Evolutionary conservation across 2,113 vertebrate species (phyloP).

Genomic region (Cynoglossus semilaevis): DNA sequence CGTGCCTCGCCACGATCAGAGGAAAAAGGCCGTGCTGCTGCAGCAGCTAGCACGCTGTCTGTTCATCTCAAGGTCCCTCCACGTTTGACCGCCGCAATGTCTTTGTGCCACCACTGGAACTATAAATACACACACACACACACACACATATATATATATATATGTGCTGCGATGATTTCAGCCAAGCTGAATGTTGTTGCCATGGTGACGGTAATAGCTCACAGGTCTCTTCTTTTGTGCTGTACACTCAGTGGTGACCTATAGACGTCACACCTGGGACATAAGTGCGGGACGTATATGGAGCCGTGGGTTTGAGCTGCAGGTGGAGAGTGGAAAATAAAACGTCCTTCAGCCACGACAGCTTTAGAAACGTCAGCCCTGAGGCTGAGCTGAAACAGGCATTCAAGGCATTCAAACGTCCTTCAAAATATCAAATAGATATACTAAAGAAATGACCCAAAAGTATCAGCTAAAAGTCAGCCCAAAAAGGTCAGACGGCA

Average conservation of each 20-base stretch:
- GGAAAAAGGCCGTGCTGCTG: constrained; percentile 63
- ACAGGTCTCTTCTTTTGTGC: constrained; percentile 67
- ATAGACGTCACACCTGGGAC: constrained; percentile 47
- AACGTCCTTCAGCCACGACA: not conserved
- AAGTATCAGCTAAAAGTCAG: no score
- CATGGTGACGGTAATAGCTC: constrained; percentile 77
- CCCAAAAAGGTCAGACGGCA: no score
- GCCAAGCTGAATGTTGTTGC: constrained; percentile 68
- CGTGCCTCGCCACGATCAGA: constrained; percentile 50
- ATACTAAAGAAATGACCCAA: no score
- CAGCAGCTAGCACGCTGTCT: constrained; percentile 27
- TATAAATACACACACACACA: not conserved
- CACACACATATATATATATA: no score
- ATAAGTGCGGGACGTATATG: constrained; percentile 27
- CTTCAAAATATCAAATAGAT: no score
- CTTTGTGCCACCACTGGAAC: constrained; percentile 62
- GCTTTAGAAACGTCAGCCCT: no score
- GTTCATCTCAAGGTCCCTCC: constrained; percentile 67
- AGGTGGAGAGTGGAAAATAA: not conserved
- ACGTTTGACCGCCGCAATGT: constrained; percentile 67
- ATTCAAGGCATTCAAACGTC: no score
- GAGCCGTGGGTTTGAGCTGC: constrained; percentile 22
- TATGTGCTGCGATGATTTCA: constrained; percentile 58
- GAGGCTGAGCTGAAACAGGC: constrained; percentile 17
- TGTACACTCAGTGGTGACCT: constrained; percentile 40